Evolutionary conservation across 2,113 vertebrate species (phyloP), one percentile per base, ranked within the genome.

Genomic region (Thunnus thynnus): DNA sequence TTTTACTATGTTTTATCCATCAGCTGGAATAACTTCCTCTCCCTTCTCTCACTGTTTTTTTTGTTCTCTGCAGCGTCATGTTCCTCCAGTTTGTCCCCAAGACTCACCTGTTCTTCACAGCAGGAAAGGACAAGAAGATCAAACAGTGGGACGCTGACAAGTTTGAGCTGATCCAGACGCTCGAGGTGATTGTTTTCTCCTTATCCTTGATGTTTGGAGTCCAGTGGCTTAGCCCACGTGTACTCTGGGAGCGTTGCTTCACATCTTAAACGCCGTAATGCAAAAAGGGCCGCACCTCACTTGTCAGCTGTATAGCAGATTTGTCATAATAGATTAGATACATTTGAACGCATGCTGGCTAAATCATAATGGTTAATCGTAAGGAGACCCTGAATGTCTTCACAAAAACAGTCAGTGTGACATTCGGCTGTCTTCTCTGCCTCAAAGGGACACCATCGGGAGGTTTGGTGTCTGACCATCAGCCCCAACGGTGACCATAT

Each of bases 101-200:
- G 92, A 98, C 98, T 76, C 98, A 99, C 88, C 95, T 99, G 86
- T 99, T 99, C 95, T 99, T 99, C 94, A 99, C 98, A 5, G 96
- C 97, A 5, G 98, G 98, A 47, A 99, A 99, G 84, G 98, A 99
- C 85, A 93, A 63, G 72, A 99, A 96, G 94, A 96, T 99, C 78
- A 99, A 99, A 73, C 98, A 99, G 88, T 99, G 98, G 98, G 98
- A 99, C 71, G 98, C 98, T 0, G 98, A 99, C 95, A 97, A 95
- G 84, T 99, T 99, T 91, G 96, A 97, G 85, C 97, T 96, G 71
- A 94, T 99, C 86, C 98, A 99, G 89, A 99, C 97, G 0, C 91
- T 99, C 30, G 97, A 99, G 98, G 98, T 99, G 93, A 95, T 1
- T 0, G 20, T 47, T 30, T 18, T 27, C 67, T 55, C 11, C 27